Evolutionary conservation across 2,797 vertebrate species (phyloP).

Genomic region (Picus viridis): DNA sequence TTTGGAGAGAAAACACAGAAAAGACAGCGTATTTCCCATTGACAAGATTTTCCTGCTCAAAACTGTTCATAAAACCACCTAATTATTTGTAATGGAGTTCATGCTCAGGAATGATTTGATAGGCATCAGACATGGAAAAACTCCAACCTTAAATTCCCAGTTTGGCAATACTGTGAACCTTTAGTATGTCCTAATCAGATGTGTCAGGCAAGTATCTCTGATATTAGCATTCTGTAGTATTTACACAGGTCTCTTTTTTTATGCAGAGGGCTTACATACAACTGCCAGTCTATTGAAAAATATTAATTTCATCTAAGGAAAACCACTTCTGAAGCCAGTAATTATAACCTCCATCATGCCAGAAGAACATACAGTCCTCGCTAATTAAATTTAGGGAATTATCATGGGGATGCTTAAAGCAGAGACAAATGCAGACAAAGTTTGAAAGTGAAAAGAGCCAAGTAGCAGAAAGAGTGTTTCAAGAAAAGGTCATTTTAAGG

Average conservation of each 20-base stretch:
- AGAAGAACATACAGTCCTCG: background rate
- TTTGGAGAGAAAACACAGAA: background rate
- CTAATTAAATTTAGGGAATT: background rate
- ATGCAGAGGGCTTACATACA: background rate
- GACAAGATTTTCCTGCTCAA: background rate
- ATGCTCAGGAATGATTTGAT: background rate
- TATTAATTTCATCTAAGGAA: background rate
- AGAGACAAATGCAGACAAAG: background rate
- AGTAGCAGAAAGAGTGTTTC: background rate
- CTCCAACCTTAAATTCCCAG: background rate
- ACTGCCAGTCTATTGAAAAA: background rate
- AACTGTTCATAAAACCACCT: background rate
- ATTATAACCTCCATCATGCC: background rate
- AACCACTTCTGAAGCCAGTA: background rate
- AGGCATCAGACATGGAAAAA: background rate
- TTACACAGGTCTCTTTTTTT: background rate
- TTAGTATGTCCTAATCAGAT: background rate
- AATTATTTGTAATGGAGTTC: background rate
- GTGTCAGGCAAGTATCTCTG: background rate
- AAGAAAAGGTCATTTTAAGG: background rate
- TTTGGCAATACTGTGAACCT: rapidly evolving
- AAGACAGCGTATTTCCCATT: background rate
- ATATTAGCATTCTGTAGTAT: background rate
- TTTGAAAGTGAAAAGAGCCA: background rate
- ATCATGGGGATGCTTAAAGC: background rate